These are phyloP conservation scores for Smithornis capensis DNA, from an alignment of 2,113 vertebrate species.

Conservation along the genomic window DNA sequence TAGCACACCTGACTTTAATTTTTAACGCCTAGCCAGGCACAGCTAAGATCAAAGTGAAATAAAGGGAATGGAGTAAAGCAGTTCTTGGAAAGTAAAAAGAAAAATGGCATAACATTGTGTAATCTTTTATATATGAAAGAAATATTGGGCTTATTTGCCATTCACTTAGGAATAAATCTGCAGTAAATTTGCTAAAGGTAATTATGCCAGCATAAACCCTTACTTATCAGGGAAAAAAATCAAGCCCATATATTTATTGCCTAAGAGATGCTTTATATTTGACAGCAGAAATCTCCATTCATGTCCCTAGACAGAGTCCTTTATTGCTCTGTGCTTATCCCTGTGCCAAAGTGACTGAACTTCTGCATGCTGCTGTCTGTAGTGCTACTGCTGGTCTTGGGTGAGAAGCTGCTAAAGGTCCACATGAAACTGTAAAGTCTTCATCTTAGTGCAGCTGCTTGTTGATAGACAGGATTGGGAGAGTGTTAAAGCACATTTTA, in stretches of 20 bases:
- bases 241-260: background rate
- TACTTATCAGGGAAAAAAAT: background rate
- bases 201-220: background rate
- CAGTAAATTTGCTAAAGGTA: background rate
- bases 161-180: conserved; percentile 5
- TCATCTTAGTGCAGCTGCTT: background rate
- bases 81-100: conserved; percentile 26
- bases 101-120: background rate
- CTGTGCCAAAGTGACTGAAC: background rate
- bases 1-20: conserved; percentile 62
- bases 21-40: conserved; percentile 29
- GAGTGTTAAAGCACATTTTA: background rate
- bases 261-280: background rate
- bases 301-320: background rate
- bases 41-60: conserved; percentile 49
- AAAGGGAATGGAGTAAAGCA: background rate
- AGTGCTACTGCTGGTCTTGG: background rate
- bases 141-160: background rate
- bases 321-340: background rate
- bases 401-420: background rate
- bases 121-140: conserved; percentile 6
- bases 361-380: rapidly evolving
- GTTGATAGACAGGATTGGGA: background rate
- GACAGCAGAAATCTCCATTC: background rate
- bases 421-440: background rate